phyloP scores from a whole-genome alignment of 37 sponge, comb jelly and placozoan genomes.

The Hexactinellida sp. region DNA sequence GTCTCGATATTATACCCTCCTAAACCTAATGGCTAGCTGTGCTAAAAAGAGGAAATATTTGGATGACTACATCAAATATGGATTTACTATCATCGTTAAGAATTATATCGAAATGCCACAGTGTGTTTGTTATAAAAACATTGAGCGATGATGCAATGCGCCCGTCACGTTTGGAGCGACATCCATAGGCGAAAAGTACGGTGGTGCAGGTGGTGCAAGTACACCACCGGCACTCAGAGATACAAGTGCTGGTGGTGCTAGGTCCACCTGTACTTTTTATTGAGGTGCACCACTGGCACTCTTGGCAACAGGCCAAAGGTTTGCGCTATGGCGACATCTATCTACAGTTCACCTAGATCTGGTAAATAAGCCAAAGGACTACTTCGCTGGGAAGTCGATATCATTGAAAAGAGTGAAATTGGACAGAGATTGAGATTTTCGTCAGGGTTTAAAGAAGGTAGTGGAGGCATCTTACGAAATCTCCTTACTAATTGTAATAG shows the following conservation, averaged over 20 bases:
- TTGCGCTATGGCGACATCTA: too few species aligned
- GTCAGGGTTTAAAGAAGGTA: not conserved
- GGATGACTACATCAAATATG: slow-evolving; percentile 12
- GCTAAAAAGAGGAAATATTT: slow-evolving; percentile 17
- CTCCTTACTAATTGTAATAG: not conserved
- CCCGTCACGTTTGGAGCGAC: slow-evolving; percentile 1
- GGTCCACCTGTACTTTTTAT: too few species aligned
- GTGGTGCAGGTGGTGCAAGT: too few species aligned
- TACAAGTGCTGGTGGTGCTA: too few species aligned
- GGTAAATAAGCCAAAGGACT: not conserved
- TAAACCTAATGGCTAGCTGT: slow-evolving; percentile 10
- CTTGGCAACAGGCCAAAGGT: too few species aligned
- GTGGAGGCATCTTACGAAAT: not conserved
- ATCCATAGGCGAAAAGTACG: too few species aligned
- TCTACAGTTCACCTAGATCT: not conserved
- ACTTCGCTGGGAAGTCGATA: not conserved
- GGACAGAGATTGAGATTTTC: not conserved
- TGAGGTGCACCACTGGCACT: too few species aligned
- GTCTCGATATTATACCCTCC: not conserved
- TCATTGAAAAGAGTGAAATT: slow-evolving; percentile 3
- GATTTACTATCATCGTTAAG: not conserved
- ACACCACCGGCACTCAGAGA: too few species aligned
- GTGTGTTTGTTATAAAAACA: not conserved
- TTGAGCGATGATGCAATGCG: slow-evolving; percentile 6
- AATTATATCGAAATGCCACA: slow-evolving; percentile 1